These are phyloP conservation scores for Vireo griseus DNA, from an alignment of 2,797 vertebrate genomes.

Conservation along the genomic window DNA sequence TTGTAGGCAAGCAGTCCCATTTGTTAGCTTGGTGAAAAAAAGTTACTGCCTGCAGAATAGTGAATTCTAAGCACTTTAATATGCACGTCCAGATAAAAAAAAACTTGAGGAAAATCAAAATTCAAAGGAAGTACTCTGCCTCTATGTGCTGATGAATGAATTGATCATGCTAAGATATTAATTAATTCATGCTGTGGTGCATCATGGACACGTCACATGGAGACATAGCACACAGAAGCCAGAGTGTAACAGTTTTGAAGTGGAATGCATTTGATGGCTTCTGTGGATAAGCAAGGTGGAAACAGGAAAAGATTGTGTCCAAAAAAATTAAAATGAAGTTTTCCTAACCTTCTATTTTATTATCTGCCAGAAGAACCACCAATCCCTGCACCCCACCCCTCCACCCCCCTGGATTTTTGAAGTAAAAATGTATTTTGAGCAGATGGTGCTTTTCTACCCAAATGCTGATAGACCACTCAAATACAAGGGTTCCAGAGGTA, in stretches of 20 bases:
- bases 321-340: background rate
- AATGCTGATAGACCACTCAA: background rate
- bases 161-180: background rate
- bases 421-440: background rate
- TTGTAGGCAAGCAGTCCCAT: background rate
- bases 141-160: background rate
- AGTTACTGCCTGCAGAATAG: background rate
- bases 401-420: background rate
- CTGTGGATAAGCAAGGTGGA: background rate
- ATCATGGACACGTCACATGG: background rate
- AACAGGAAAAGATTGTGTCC: background rate
- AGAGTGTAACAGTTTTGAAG: background rate
- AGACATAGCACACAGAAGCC: background rate
- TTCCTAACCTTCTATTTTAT: background rate
- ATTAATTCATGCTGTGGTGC: background rate
- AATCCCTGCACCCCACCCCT: background rate
- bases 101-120: background rate
- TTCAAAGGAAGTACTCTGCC: background rate
- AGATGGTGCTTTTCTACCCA: background rate
- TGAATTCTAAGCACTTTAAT: background rate
- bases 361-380: background rate
- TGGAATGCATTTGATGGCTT: background rate
- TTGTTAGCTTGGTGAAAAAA: background rate
- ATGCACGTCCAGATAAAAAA: background rate
- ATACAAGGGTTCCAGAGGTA: background rate